Evolutionary conservation across 1,140 invertebrate genomes (phyloP).

Genomic region (Oryctes rhinoceros): DNA sequence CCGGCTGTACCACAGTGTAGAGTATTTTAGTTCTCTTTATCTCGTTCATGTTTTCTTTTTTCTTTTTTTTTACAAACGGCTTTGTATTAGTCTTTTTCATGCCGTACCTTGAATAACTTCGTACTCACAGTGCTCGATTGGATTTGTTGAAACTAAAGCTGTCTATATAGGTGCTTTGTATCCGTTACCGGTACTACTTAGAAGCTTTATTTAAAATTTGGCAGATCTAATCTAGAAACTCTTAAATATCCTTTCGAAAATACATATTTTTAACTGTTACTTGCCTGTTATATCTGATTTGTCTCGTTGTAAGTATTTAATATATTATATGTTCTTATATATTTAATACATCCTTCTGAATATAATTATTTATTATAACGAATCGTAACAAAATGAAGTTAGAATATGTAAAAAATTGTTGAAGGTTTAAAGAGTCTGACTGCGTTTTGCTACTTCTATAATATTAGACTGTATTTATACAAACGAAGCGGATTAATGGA

Average conservation of each 20-base stretch:
- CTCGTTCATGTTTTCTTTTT: background rate
- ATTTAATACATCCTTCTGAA: no score
- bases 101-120: no score
- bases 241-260: background rate
- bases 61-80: background rate
- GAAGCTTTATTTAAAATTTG: background rate
- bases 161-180: no score
- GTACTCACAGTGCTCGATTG: no score
- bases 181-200: background rate
- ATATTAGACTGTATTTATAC: background rate
- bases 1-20: conserved; percentile 74
- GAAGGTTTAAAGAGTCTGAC: no score
- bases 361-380: no score
- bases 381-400: no score
- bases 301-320: no score
- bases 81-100: background rate
- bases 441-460: background rate
- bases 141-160: no score
- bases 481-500: background rate
- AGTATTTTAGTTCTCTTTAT: conserved; percentile 66
- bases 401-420: no score
- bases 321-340: no score
- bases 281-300: background rate
- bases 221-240: background rate
- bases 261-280: background rate